phyloP scores from a whole-genome alignment of 2,113 vertebrate species.

The Istiophorus platypterus region DNA sequence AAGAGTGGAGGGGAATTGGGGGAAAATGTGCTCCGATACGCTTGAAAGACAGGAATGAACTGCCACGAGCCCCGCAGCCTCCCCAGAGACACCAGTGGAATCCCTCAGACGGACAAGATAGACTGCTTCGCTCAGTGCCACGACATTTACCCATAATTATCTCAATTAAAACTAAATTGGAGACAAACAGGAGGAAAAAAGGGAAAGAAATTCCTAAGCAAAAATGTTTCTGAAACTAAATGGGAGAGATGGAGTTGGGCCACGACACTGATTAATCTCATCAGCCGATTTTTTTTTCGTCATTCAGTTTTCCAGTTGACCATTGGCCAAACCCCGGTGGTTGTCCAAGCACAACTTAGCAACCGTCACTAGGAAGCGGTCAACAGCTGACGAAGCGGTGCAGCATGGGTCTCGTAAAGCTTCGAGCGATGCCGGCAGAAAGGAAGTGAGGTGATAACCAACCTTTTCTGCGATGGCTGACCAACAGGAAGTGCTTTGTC shows the following conservation, averaged over 20 bases:
- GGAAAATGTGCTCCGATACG: conserved; percentile 35
- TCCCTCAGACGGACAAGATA: conserved; percentile 50
- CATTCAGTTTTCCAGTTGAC: neutral
- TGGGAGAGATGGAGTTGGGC: neutral
- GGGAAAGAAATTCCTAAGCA: conserved; percentile 44
- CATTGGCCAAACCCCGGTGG: neutral
- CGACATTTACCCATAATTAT: conserved; percentile 63
- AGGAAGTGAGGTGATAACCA: conserved; percentile 69
- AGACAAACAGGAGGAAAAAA: conserved; percentile 47
- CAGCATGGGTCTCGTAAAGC: too few relatives aligned
- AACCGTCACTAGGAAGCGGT: too few relatives aligned
- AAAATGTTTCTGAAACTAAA: conserved; percentile 14
- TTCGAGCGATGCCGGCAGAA: conserved; percentile 1
- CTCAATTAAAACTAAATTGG: conserved; percentile 62
- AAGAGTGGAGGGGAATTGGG: conserved; percentile 1
- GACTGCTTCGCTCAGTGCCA: conserved; percentile 1
- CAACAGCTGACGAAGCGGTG: too few relatives aligned
- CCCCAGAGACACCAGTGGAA: conserved; percentile 59
- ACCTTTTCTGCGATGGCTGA: conserved; percentile 96
- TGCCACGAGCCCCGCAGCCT: conserved; percentile 32
- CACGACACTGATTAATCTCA: neutral
- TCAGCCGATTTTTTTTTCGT: neutral
- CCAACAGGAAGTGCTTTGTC: conserved; percentile 94
- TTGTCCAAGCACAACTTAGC: neutral
- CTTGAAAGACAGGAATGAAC: conserved; percentile 18